These are phyloP conservation scores for Pseudomugil gertrudae DNA, from an alignment of 2,797 vertebrate genomes.

Conservation along the genomic window DNA sequence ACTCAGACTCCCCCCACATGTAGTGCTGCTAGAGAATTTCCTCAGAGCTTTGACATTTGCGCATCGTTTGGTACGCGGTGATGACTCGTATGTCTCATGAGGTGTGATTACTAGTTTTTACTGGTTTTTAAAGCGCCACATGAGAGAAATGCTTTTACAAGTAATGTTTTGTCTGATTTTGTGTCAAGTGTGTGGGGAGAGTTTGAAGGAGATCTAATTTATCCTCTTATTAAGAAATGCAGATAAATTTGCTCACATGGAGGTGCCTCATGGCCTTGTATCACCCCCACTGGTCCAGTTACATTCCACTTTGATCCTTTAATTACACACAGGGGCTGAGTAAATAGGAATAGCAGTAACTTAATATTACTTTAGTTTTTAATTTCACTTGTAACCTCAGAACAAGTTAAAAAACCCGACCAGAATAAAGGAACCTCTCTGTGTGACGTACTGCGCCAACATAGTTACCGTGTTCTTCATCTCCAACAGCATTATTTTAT, in stretches of 20 bases:
- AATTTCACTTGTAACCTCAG: background rate
- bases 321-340: background rate
- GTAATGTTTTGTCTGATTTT: background rate
- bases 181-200: constrained; percentile 7
- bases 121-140: constrained; percentile 12
- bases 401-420: background rate
- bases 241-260: constrained; percentile 15
- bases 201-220: background rate
- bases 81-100: constrained; percentile 13
- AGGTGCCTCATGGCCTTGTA: background rate
- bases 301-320: constrained; percentile 8
- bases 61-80: constrained; percentile 19
- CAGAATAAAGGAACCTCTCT: background rate
- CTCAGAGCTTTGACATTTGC: constrained; percentile 28
- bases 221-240: background rate
- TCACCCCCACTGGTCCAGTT: background rate
- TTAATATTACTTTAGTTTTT: background rate
- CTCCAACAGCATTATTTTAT: too few relatives aligned
- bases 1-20: constrained; percentile 25
- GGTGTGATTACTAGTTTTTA: constrained; percentile 20
- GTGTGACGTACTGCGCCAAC: too few relatives aligned
- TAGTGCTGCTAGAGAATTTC: constrained; percentile 58
- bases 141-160: background rate
- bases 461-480: too few relatives aligned
- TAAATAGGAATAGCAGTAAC: background rate